phyloP scores from a whole-genome alignment of 2,113 vertebrate genomes.

The Crotalus helleri region DNA sequence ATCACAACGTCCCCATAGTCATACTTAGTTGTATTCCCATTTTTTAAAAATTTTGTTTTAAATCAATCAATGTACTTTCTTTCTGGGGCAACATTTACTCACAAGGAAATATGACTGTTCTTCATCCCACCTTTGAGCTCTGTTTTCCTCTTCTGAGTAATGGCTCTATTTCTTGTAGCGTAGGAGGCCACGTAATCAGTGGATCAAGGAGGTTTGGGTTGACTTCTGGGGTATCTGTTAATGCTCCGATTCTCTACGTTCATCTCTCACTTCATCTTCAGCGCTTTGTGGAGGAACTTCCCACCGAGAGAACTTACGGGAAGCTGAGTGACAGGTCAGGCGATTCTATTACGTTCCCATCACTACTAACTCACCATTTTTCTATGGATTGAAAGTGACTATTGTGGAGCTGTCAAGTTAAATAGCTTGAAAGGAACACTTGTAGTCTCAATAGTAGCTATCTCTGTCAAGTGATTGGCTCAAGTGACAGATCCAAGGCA shows the following conservation, averaged over 20 bases:
- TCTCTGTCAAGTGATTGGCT: slow-evolving; percentile 71
- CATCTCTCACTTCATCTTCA: slow-evolving; percentile 47
- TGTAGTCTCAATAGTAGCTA: slow-evolving; percentile 71
- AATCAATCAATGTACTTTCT: slow-evolving; percentile 49
- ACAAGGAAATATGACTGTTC: slow-evolving; percentile 40
- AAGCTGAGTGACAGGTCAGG: slow-evolving; percentile 65
- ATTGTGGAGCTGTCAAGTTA: slow-evolving; percentile 78
- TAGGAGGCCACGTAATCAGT: not conserved
- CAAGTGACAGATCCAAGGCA: slow-evolving; percentile 69
- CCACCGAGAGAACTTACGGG: slow-evolving; percentile 60
- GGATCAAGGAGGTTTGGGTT: not conserved
- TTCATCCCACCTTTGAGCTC: not conserved
- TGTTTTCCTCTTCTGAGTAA: slow-evolving; percentile 16
- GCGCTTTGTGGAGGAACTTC: slow-evolving; percentile 49
- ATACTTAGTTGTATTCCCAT: not conserved
- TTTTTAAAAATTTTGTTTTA: slow-evolving; percentile 9
- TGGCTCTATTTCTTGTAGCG: not conserved
- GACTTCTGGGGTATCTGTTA: not conserved
- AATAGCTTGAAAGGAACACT: slow-evolving; percentile 69
- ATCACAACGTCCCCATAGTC: too few species aligned
- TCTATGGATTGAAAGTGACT: slow-evolving; percentile 69
- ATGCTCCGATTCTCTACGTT: slow-evolving; percentile 34
- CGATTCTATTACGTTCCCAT: slow-evolving; percentile 70
- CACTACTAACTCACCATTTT: slow-evolving; percentile 72
- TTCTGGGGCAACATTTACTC: slow-evolving; percentile 28